These are phyloP conservation scores for Leucoma salicis DNA, from an alignment of 2,888 invertebrate genomes.

Conservation along the genomic window DNA sequence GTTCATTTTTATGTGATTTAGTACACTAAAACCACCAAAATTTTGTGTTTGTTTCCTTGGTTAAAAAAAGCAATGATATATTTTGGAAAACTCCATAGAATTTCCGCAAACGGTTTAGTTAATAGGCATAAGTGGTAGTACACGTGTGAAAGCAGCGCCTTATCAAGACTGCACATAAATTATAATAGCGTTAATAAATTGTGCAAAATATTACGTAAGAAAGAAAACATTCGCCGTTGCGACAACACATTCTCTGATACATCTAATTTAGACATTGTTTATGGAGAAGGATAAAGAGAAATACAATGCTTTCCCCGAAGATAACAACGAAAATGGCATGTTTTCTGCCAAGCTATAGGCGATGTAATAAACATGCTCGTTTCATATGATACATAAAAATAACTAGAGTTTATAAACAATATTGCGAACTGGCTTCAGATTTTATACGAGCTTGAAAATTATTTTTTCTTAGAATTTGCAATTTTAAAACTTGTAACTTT, in stretches of 20 bases:
- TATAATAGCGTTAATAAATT: conserved; percentile 47
- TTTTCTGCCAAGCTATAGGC: conserved; percentile 11
- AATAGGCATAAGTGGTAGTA: too few species aligned
- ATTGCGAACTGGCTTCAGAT: too few species aligned
- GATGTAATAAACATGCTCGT: background rate
- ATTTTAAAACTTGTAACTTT: too few species aligned
- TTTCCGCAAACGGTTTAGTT: too few species aligned
- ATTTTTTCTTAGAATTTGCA: too few species aligned
- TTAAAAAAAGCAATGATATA: too few species aligned
- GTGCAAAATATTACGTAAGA: conserved; percentile 41
- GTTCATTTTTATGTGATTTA: too few species aligned
- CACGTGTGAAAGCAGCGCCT: conserved; percentile 42
- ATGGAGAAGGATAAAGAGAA: conserved; percentile 43
- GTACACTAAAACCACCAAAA: too few species aligned
- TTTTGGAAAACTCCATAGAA: too few species aligned
- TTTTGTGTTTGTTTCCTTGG: too few species aligned
- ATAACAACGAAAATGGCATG: conserved; percentile 32
- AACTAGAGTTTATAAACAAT: background rate
- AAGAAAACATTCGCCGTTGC: conserved; percentile 33
- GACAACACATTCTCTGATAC: conserved; percentile 25
- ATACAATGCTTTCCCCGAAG: conserved; percentile 33
- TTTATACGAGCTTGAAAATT: too few species aligned
- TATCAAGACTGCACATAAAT: conserved; percentile 40
- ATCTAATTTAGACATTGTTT: conserved; percentile 44
- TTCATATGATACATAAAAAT: conserved; percentile 5